These are phyloP conservation scores for Prosapia bicincta DNA, from an alignment of 2,888 invertebrate genomes.

Conservation along the genomic window DNA sequence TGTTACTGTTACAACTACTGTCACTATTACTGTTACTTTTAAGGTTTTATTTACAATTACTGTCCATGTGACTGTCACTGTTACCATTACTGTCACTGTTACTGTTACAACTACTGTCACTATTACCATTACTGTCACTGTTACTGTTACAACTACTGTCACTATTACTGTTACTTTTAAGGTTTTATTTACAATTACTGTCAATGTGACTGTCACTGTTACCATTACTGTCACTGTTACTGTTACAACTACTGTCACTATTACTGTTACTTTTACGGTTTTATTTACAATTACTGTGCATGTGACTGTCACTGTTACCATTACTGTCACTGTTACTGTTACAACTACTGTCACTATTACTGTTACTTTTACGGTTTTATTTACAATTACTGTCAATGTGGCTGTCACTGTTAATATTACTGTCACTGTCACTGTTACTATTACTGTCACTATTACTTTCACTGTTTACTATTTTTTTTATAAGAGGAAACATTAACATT, in stretches of 20 bases:
- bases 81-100: background rate
- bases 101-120: background rate
- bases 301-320: background rate
- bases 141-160: background rate
- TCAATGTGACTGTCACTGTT: background rate
- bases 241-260: background rate
- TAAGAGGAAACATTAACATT: too few species aligned
- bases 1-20: background rate
- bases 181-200: background rate
- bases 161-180: too few species aligned
- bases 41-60: background rate
- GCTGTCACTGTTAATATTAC: background rate
- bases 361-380: background rate
- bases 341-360: background rate
- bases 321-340: background rate
- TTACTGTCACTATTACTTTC: background rate
- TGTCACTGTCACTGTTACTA: background rate
- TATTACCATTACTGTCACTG: background rate
- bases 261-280: background rate
- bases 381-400: background rate
- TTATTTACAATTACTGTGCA: background rate
- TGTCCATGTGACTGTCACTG: background rate
- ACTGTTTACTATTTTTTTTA: too few species aligned
- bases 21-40: background rate
- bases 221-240: background rate